Conservation (phyloP, 1,140 invertebrate species). For the Eriosoma lanigerum region DNA sequence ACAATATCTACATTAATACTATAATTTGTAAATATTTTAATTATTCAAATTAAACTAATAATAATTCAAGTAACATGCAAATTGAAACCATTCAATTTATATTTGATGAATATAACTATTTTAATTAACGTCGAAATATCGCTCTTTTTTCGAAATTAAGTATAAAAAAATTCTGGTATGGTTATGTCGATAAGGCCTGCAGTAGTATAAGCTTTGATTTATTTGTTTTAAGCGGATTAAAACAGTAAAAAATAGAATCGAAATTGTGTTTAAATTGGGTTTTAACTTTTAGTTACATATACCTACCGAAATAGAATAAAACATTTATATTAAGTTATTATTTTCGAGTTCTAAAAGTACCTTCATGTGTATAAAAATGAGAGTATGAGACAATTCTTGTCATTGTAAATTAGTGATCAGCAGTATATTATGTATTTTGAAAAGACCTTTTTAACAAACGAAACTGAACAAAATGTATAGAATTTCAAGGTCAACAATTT, state of each 20-base stretch:
- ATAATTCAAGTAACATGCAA: background rate
- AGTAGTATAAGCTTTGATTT: conserved; percentile 10
- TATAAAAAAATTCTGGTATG: background rate
- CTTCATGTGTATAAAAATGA: background rate
- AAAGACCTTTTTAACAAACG: conserved; percentile 32
- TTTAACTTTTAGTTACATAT: conserved; percentile 26
- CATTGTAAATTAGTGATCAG: conserved; percentile 9
- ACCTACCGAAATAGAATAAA: background rate
- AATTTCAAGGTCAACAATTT: conserved; percentile 27
- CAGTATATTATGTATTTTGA: conserved; percentile 35
- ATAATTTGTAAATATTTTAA: too few relatives aligned
- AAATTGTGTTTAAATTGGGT: conserved; percentile 20
- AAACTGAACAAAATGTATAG: conserved; percentile 30
- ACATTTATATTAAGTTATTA: conserved; percentile 30
- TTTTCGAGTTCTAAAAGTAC: conserved; percentile 16
- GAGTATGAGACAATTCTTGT: background rate
- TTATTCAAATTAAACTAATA: background rate
- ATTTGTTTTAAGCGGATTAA: conserved; percentile 33
- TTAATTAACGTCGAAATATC: conserved; percentile 24
- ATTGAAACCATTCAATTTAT: conserved; percentile 25
- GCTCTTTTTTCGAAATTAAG: conserved; percentile 3
- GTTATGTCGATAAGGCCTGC: background rate
- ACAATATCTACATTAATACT: too few relatives aligned
- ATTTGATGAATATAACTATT: background rate
- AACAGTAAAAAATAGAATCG: conserved; percentile 23